Evolutionary conservation across 2,113 vertebrate genomes (phyloP), one percentile per base, ranked within the genome.

Genomic region (Carettochelys insculpta): DNA sequence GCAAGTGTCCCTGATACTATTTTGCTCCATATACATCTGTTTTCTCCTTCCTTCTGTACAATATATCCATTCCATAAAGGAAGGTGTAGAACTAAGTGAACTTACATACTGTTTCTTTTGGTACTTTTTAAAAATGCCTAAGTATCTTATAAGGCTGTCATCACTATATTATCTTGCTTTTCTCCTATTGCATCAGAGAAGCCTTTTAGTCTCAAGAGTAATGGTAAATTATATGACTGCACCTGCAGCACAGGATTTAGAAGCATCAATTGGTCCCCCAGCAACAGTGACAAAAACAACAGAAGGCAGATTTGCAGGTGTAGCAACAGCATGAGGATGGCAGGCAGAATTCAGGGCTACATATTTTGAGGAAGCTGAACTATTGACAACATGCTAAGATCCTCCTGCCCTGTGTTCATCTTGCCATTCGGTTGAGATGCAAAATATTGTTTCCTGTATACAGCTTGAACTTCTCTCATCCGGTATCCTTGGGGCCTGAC

Each of bases 221-320:
- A 93, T 92, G 86, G 77, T 83, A 83, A 47, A 95, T 95, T 91
- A 85, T 83, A 92, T 89, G 93, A 91, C 90, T 87, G 82, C 91
- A 96, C 94, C 94, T 97, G 90, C 95, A 92, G 85, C 90, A 92
- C 71, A 91, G 83, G 86, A 92, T 94, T 93, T 93, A 94, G 91
- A 92, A 94, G 82, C 88, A 93, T 78, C 61, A 38, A 93, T 95
- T 94, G 47, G 88, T 95, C 68, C 94, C 94, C 75, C 92, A 95
- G 96, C 92, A 95, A 96, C 96, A 89, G 92, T 83, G 85, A 93
- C 61, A 80, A 54, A 92, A 95, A 16, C 86, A 95, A 78, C 58
- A 93, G 90, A 92, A 95, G 84, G 94, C 85, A 93, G 68, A 94
- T 90, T 73, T 93, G 80, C 80, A 92, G 94, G 92, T 90, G 88